A percentile compares a stretch with the other conserved stretches of the same genome.
phyloP scores from a whole-genome alignment of 2,113 vertebrate genomes.

The Megaceryle torquata region DNA sequence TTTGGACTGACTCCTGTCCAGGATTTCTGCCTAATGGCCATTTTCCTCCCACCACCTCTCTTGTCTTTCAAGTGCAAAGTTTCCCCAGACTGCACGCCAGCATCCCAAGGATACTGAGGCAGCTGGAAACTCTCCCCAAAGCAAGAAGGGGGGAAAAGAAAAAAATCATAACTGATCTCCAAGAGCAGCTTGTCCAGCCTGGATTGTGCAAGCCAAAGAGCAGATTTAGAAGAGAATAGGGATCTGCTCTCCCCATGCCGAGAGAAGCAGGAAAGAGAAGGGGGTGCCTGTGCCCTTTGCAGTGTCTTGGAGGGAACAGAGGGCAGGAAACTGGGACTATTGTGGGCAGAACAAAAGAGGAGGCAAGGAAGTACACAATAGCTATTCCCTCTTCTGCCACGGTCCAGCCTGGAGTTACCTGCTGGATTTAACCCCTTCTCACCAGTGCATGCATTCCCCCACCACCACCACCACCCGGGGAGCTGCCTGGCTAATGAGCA shows the following conservation, averaged over 20 bases:
- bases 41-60: neutral
- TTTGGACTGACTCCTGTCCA: neutral
- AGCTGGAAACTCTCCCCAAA: constrained; percentile 6
- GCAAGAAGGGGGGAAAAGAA: neutral
- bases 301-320: constrained; percentile 3
- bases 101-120: neutral
- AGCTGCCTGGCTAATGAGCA: neutral
- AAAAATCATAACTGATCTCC: neutral
- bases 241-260: neutral
- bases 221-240: neutral
- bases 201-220: neutral
- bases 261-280: constrained; percentile 36
- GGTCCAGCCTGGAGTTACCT: constrained; percentile 8
- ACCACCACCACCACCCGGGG: neutral
- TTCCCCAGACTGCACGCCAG: neutral
- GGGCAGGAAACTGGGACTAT: constrained; percentile 54
- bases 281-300: constrained; percentile 15
- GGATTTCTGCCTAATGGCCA: neutral
- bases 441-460: neutral
- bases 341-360: constrained; percentile 56
- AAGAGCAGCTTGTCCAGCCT: neutral
- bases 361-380: constrained; percentile 8
- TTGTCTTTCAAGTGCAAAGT: neutral
- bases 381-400: neutral
- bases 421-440: constrained; percentile 28